These are phyloP conservation scores for Mycalesis mineus DNA, from an alignment of 2,888 invertebrate genomes.

Conservation along the genomic window DNA sequence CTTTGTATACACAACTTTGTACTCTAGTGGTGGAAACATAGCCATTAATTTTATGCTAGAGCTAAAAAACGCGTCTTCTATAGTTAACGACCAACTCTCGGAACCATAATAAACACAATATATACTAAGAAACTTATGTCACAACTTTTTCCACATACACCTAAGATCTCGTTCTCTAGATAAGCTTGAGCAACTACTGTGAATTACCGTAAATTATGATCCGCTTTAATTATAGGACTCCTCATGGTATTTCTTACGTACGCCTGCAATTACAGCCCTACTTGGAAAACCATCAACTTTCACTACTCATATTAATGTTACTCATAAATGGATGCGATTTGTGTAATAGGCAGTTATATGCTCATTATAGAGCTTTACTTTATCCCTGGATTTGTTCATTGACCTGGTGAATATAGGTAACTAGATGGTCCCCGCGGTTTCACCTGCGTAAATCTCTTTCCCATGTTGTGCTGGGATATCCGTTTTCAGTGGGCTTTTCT, in stretches of 20 bases:
- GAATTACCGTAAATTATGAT: constrained; percentile 11
- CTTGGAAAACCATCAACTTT: constrained; percentile 18
- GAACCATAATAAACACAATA: background rate
- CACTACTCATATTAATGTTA: constrained; percentile 12
- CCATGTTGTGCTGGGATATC: too few species aligned
- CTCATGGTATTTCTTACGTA: constrained; percentile 14
- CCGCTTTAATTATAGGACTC: constrained; percentile 14
- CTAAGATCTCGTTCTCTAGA: constrained; percentile 5
- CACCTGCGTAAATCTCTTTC: too few species aligned
- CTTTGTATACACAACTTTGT: background rate
- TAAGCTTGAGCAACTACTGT: constrained; percentile 7
- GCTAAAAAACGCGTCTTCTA: too few species aligned
- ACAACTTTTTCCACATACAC: background rate
- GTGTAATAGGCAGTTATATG: background rate
- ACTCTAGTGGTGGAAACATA: too few species aligned
- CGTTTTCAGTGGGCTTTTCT: too few species aligned
- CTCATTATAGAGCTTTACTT: constrained; percentile 34
- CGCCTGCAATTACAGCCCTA: constrained; percentile 20
- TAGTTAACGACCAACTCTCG: too few species aligned
- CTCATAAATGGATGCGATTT: constrained; percentile 10
- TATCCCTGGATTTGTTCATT: background rate
- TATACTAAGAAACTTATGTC: background rate
- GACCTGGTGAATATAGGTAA: too few species aligned
- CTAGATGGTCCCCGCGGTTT: too few species aligned
- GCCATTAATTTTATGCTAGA: background rate